A percentile compares a stretch with the other conserved stretches of the same genome.
These are phyloP conservation scores for Globia sparganii DNA, from an alignment of 2,888 invertebrate species.

Conservation along the genomic window DNA sequence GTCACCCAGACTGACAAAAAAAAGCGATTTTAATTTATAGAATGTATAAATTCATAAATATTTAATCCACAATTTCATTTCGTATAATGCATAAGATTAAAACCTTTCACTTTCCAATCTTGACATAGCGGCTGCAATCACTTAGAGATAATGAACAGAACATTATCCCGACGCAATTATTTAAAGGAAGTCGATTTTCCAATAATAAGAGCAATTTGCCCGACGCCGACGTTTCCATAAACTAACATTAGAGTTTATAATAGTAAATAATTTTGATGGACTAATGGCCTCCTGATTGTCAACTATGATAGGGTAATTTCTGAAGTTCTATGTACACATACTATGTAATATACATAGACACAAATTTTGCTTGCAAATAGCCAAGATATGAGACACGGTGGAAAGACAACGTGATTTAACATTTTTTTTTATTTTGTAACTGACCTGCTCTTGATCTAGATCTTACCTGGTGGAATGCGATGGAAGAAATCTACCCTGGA, in stretches of 20 bases:
- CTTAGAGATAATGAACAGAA: constrained; percentile 42
- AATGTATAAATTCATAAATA: neutral
- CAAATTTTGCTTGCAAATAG: too few species aligned
- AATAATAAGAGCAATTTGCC: constrained; percentile 57
- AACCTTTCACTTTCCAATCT: constrained; percentile 25
- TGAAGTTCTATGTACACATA: constrained; percentile 39
- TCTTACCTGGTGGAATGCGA: too few species aligned
- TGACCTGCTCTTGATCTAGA: too few species aligned
- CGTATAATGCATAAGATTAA: constrained; percentile 7
- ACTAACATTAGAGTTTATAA: constrained; percentile 39
- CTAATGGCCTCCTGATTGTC: constrained; percentile 42
- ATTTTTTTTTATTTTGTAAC: too few species aligned
- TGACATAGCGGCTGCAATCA: constrained; percentile 20
- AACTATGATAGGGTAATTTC: constrained; percentile 31
- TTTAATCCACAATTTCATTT: neutral
- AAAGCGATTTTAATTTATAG: too few species aligned
- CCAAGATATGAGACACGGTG: too few species aligned
- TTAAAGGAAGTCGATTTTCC: constrained; percentile 47
- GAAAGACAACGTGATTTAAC: too few species aligned
- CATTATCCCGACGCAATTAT: constrained; percentile 52
- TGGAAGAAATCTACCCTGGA: too few species aligned
- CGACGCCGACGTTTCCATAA: constrained; percentile 21
- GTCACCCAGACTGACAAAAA: too few species aligned
- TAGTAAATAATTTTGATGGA: constrained; percentile 36
- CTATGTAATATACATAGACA: too few species aligned